Base-by-base conservation (phyloP, 2,113 vertebrate species). In the Perccottus glenii region DNA sequence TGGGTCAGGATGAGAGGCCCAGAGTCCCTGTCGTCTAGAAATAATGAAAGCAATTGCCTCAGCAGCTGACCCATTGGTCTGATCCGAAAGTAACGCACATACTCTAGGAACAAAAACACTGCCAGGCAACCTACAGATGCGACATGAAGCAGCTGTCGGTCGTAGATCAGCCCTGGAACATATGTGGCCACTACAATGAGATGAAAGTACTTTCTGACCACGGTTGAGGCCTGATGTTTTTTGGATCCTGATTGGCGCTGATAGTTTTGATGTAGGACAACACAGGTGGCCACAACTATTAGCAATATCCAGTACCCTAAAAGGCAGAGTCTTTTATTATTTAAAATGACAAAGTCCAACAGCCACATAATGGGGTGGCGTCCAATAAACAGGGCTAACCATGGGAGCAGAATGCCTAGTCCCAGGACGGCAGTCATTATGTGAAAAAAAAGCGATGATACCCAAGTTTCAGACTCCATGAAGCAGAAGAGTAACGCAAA, bases 1-100 rank as follows among this genome's bases (percentile, higher is more conserved):
- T 99, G 98, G 15, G 96, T 98, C 76, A 99, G 83, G 83, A 99
- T 96, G n/a, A 99, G 93, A 5, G 96, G 98, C 8, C 98, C 97
- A 0, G 95, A 96, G 87, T 99, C 98, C 35, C 96, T 93, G 61
- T 98, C 96, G 38, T 99, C 98, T 84, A 99, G 87, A 82, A 99
- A 99, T 50, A 97, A 89, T 7, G 95, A 94, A 32, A 99, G 93
- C 62, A 96, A 77, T 73, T 92, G 91, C 57, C 96, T 85, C 36
- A 99, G 92, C 10, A 91, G 90, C 77, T 96, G 93, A 4, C 97
- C 98, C 2, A 98, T 83, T 0, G 98, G 98, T 76, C 92, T 92
- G 81, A 99, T 98, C 46, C 94, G 92, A 72, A 99, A 99, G 86
- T 95, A 96, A 2, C 98, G 94, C 73, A 97, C 73, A 0, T 96